Evolutionary conservation across 2,888 invertebrate species (phyloP).

Genomic region (Thereva unica): DNA sequence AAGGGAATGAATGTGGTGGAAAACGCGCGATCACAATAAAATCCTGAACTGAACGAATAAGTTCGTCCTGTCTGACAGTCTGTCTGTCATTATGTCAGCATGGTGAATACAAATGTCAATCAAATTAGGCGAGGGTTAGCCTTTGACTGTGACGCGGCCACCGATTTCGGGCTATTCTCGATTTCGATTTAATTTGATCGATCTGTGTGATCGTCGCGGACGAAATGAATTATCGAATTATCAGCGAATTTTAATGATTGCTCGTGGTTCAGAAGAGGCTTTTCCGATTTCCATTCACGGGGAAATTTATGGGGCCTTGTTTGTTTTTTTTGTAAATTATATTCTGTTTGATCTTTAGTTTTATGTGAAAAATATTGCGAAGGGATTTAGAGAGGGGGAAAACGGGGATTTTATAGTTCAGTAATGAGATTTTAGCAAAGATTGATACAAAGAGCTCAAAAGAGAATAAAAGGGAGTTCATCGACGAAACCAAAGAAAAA

Average conservation of each 20-base stretch:
- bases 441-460: too few relatives aligned
- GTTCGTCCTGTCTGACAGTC: constrained; percentile 42
- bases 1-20: constrained; percentile 40
- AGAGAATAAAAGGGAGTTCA: too few relatives aligned
- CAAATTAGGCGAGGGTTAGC: constrained; percentile 48
- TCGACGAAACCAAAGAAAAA: too few relatives aligned
- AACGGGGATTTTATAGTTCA: too few relatives aligned
- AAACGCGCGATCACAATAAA: constrained; percentile 45
- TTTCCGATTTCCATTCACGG: too few relatives aligned
- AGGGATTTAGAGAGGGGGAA: too few relatives aligned
- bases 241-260: constrained; percentile 29
- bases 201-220: constrained; percentile 17
- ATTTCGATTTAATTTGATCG: constrained; percentile 30
- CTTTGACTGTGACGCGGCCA: constrained; percentile 13
- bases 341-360: too few relatives aligned
- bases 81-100: constrained; percentile 59
- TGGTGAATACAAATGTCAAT: constrained; percentile 59
- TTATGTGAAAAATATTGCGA: too few relatives aligned
- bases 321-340: too few relatives aligned
- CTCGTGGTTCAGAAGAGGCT: background rate
- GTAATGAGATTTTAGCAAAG: too few relatives aligned
- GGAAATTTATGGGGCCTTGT: too few relatives aligned
- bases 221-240: constrained; percentile 26
- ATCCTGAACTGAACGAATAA: constrained; percentile 43
- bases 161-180: constrained; percentile 16